Conservation (phyloP, 2,797 vertebrate species). For the Tenualosa thibaudeaui region DNA sequence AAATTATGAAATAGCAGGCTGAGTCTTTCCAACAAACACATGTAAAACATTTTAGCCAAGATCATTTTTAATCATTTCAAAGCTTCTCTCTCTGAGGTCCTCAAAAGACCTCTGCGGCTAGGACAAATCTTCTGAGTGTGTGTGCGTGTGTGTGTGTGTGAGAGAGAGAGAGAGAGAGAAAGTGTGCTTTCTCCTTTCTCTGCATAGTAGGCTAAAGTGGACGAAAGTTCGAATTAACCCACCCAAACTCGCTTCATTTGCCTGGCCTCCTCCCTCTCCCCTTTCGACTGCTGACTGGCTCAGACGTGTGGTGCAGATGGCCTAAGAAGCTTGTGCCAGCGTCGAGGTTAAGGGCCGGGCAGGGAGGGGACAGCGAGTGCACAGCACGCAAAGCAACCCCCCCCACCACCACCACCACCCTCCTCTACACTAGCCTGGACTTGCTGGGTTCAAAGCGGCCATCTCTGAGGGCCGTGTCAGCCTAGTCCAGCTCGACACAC, state of each 20-base stretch:
- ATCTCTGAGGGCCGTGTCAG: neutral
- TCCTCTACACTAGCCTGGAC: no score
- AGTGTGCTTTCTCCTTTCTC: neutral
- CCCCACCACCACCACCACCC: neutral
- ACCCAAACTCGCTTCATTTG: neutral
- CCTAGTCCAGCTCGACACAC: neutral
- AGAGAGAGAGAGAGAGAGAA: neutral
- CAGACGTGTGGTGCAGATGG: slow-evolving; percentile 27
- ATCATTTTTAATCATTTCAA: neutral
- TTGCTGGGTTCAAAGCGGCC: slow-evolving; percentile 34
- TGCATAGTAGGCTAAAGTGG: neutral
- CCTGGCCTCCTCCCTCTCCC: neutral
- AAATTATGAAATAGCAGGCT: neutral
- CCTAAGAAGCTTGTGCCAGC: slow-evolving; percentile 36
- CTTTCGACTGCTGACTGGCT: neutral
- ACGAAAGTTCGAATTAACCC: neutral
- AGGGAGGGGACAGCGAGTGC: slow-evolving; percentile 26
- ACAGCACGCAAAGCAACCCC: slow-evolving; percentile 9
- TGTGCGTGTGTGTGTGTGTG: neutral
- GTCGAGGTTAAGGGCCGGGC: slow-evolving; percentile 32
- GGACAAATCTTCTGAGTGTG: neutral
- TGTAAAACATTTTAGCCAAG: neutral
- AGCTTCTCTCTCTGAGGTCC: neutral
- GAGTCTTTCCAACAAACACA: neutral
- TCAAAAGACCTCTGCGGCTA: neutral